These are phyloP conservation scores for Puma concolor DNA, from an alignment of 2,113 vertebrate genomes.

Conservation along the genomic window DNA sequence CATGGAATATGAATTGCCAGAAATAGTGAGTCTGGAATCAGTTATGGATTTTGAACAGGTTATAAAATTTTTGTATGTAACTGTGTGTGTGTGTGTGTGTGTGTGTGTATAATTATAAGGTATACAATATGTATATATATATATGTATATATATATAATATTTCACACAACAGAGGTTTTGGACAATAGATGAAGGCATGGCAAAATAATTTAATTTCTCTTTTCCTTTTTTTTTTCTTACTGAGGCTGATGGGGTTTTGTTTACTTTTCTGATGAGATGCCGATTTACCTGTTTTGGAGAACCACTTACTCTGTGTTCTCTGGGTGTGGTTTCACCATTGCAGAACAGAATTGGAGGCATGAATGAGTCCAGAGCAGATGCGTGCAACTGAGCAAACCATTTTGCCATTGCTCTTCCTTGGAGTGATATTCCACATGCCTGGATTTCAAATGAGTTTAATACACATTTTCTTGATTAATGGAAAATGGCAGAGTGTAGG, in stretches of 20 bases:
- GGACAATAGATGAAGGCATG: neutral
- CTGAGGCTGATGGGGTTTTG: conserved; percentile 55
- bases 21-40: neutral
- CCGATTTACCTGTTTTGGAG: conserved; percentile 61
- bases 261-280: conserved; percentile 66
- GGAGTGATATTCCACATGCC: conserved; percentile 80
- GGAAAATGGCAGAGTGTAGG: conserved; percentile 87
- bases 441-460: conserved; percentile 87
- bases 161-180: neutral
- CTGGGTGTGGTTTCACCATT: conserved; percentile 70
- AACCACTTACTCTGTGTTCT: conserved; percentile 75
- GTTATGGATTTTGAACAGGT: neutral
- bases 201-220: conserved; percentile 9
- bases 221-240: neutral
- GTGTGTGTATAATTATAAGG: neutral
- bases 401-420: conserved; percentile 78
- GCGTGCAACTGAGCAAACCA: conserved; percentile 77
- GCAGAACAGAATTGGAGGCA: conserved; percentile 73
- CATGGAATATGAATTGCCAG: neutral
- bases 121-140: neutral
- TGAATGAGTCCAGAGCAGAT: conserved; percentile 67
- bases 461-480: conserved; percentile 87
- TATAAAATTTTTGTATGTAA: neutral
- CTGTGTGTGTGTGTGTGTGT: too few species aligned
- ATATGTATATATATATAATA: neutral